Conservation (phyloP, 2,113 vertebrate species). For the Phrynocephalus versicolor region DNA sequence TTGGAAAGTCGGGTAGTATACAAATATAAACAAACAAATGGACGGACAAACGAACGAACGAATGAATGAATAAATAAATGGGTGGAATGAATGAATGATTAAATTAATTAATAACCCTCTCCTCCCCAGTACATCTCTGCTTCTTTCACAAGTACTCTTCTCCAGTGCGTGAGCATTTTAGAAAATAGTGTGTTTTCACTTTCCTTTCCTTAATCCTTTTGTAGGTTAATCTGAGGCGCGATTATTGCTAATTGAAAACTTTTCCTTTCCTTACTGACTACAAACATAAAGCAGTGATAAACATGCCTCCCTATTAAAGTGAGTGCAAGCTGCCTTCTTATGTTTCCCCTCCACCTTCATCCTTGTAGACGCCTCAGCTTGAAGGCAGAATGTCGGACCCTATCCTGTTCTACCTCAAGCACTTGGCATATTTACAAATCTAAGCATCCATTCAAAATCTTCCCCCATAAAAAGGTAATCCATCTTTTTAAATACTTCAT, state of each 20-base stretch:
- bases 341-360: background rate
- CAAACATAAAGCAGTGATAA: background rate
- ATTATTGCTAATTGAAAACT: background rate
- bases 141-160: background rate
- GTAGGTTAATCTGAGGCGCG: slow-evolving; percentile 64
- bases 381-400: background rate
- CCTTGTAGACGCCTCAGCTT: background rate
- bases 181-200: background rate
- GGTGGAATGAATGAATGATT: too few species aligned
- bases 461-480: background rate
- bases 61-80: too few species aligned
- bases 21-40: too few species aligned
- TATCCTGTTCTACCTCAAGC: background rate
- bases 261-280: slow-evolving; percentile 71
- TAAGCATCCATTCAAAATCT: background rate
- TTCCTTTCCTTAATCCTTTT: background rate
- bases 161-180: background rate
- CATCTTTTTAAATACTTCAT: background rate
- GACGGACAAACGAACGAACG: too few species aligned
- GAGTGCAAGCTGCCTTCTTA: background rate
- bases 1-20: too few species aligned
- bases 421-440: background rate
- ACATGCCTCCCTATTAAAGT: background rate
- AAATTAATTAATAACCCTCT: background rate
- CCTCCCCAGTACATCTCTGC: background rate